phyloP scores from a whole-genome alignment of 2,113 vertebrate species.

The Empidonax traillii region DNA sequence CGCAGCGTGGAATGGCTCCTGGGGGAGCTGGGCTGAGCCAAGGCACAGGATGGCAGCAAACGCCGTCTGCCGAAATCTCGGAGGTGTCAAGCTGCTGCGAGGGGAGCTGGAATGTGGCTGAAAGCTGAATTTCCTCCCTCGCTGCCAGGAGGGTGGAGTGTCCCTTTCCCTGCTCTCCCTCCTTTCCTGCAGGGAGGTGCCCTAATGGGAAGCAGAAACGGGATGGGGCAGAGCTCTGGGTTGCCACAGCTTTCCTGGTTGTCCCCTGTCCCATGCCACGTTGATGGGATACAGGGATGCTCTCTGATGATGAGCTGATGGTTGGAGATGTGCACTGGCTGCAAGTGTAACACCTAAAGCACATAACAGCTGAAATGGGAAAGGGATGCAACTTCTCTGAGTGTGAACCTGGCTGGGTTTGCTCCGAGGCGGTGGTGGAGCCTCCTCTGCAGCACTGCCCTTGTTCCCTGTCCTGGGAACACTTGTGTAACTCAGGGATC shows the following conservation, averaged over 20 bases:
- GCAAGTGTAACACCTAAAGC: not conserved
- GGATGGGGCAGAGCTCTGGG: not conserved
- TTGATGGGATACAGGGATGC: fast-evolving
- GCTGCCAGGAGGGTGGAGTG: not conserved
- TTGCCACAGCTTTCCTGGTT: not conserved
- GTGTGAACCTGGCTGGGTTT: fast-evolving
- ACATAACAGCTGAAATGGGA: fast-evolving
- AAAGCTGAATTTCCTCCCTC: not conserved
- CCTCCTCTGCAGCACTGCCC: not conserved
- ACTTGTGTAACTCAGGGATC: not conserved
- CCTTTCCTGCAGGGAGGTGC: not conserved
- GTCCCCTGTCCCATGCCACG: fast-evolving
- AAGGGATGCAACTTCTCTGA: fast-evolving
- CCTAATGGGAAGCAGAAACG: fast-evolving
- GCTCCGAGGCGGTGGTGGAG: not conserved
- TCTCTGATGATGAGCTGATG: fast-evolving
- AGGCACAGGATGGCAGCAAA: not conserved
- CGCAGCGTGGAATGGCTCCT: not conserved
- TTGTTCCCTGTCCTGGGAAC: not conserved
- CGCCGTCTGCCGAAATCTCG: not conserved
- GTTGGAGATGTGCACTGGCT: not conserved
- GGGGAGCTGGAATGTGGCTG: not conserved
- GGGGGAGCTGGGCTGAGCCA: slow-evolving; percentile 6
- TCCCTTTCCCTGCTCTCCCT: not conserved
- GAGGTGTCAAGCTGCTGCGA: not conserved